Percentiles rank a stretch among this genome's conserved stretches.
Evolutionary conservation across 2,113 vertebrate species (phyloP).

Genomic region (Pachypanchax playfairii): DNA sequence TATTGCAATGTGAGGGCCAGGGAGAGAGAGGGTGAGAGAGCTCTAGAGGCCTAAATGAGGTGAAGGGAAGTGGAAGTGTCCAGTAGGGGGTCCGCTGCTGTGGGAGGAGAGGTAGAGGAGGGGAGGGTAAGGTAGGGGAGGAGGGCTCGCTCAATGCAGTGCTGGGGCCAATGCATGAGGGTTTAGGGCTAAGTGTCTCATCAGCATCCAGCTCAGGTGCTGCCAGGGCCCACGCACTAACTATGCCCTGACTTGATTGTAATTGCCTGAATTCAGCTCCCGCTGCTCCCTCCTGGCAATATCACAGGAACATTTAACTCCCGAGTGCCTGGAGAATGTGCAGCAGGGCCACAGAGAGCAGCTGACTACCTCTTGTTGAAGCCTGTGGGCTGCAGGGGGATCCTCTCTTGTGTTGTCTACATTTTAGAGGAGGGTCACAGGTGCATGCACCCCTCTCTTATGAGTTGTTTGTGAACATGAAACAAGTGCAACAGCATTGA

Average conservation of each 20-base stretch:
- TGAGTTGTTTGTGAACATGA: constrained; percentile 52
- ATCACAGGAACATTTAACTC: constrained; percentile 92
- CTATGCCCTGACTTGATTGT: constrained; percentile 99
- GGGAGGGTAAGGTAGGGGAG: constrained; percentile 78
- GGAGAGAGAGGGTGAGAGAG: constrained; percentile 54
- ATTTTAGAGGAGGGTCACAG: constrained; percentile 64
- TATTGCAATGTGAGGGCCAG: constrained; percentile 62
- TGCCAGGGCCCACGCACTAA: constrained; percentile 92
- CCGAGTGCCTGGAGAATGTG: constrained; percentile 70
- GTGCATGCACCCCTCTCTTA: constrained; percentile 46
- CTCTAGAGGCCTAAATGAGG: constrained; percentile 70
- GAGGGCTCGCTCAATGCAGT: constrained; percentile 86
- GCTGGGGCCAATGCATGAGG: constrained; percentile 90
- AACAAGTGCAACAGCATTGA: constrained; percentile 39
- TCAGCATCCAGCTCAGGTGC: constrained; percentile 99
- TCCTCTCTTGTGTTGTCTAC: constrained; percentile 55
- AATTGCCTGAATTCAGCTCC: constrained; percentile 99
- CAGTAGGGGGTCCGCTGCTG: constrained; percentile 82
- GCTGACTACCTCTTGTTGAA: constrained; percentile 70
- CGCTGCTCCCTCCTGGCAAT: constrained; percentile 98
- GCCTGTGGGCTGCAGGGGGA: constrained; percentile 65
- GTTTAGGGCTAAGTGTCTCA: constrained; percentile 99
- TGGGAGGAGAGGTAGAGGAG: constrained; percentile 83
- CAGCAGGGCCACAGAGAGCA: constrained; percentile 68
- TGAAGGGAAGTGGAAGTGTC: constrained; percentile 86